These are phyloP conservation scores for Noctua janthina DNA, from an alignment of 2,888 invertebrate species.

Conservation along the genomic window DNA sequence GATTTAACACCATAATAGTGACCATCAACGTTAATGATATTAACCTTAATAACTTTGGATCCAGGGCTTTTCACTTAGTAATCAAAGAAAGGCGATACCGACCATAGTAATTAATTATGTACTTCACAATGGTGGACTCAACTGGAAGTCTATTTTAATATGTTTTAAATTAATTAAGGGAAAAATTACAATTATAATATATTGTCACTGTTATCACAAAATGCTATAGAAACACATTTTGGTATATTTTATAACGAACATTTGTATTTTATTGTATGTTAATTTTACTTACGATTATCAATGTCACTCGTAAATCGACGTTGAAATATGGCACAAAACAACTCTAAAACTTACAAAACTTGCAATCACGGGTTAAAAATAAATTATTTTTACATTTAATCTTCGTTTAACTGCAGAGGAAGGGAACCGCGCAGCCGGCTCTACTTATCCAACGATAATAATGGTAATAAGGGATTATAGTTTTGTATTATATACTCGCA, in stretches of 20 bases:
- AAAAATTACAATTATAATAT: not conserved
- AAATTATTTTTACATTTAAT: not conserved
- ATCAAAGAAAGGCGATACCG: not conserved
- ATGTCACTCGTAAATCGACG: not conserved
- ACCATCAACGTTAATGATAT: not conserved
- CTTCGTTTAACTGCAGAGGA: too few species aligned
- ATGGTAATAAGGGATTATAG: constrained; percentile 16
- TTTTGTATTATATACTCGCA: constrained; percentile 28
- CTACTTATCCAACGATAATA: constrained; percentile 2
- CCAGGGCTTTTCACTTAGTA: not conserved
- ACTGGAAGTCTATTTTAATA: not conserved
- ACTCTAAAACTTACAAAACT: constrained; percentile 23
- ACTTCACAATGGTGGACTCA: not conserved
- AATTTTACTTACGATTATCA: constrained; percentile 2
- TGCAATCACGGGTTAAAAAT: constrained; percentile 8
- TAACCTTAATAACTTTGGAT: not conserved
- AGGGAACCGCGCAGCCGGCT: not conserved
- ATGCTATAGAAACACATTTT: not conserved
- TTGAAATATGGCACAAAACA: not conserved
- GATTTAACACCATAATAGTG: not conserved
- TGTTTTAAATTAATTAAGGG: not conserved
- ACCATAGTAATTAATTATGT: not conserved
- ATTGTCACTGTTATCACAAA: not conserved
- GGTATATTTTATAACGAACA: not conserved
- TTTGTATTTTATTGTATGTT: not conserved